Conservation (phyloP, 1,140 invertebrate species). For the Penaeus vannamei region DNA sequence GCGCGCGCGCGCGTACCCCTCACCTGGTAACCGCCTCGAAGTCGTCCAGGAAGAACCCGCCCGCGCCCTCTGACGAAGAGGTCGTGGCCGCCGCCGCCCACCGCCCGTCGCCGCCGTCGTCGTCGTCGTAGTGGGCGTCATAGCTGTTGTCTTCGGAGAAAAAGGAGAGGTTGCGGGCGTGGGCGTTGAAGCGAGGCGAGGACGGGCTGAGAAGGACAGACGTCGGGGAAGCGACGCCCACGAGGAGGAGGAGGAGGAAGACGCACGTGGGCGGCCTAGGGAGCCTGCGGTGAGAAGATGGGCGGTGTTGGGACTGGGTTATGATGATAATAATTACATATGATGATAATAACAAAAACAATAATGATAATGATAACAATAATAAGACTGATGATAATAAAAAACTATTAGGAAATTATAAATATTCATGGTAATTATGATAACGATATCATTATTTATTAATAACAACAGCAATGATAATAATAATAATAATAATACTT, state of each 20-base stretch:
- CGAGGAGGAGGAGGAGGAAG: neutral
- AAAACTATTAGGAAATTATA: too few species aligned
- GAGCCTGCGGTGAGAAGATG: neutral
- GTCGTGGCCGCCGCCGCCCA: neutral
- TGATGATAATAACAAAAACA: too few species aligned
- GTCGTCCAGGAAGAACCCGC: conserved; percentile 61
- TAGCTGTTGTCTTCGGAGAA: neutral
- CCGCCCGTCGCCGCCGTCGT: neutral
- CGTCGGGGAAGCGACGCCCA: neutral
- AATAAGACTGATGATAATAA: too few species aligned
- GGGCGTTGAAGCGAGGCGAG: neutral
- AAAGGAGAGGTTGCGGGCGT: neutral
- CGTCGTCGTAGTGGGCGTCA: conserved; percentile 1
- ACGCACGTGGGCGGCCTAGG: neutral
- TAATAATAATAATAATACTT: too few species aligned
- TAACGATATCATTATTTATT: too few species aligned
- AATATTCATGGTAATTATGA: too few species aligned
- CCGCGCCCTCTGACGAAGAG: neutral
- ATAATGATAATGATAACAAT: too few species aligned
- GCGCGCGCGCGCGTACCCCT: neutral
- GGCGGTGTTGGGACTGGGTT: too few species aligned
- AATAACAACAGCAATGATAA: too few species aligned
- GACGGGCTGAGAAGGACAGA: conserved; percentile 19
- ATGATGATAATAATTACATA: too few species aligned
- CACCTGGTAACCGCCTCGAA: conserved; percentile 62